Evolutionary conservation across 30 jellyfish, hydroid and myxozoan species (phyloP).

Genomic region (Nemopilema nomurai): DNA sequence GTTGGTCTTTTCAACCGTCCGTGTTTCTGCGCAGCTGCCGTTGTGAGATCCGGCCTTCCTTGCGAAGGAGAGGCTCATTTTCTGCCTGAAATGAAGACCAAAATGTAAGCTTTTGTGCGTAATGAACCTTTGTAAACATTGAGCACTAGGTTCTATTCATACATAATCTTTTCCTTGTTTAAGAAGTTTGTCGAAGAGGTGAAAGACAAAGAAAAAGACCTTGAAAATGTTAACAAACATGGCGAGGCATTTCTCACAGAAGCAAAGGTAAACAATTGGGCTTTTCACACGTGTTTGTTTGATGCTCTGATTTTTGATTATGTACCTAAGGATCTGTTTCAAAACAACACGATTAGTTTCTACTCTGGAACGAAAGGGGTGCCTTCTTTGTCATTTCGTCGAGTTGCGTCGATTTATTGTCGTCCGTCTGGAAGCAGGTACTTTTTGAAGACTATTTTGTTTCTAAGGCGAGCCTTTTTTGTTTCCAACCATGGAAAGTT

Average conservation of each 20-base stretch:
- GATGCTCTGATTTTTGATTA: neutral
- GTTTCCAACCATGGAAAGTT: too few relatives aligned
- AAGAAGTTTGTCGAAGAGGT: constrained; percentile 93
- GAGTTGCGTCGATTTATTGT: too few relatives aligned
- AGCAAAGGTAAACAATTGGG: constrained; percentile 84
- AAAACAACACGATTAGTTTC: too few relatives aligned
- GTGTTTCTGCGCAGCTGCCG: too few relatives aligned
- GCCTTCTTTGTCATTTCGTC: too few relatives aligned
- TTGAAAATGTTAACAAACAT: constrained; percentile 90
- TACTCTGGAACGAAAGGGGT: too few relatives aligned
- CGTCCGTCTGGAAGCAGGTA: too few relatives aligned
- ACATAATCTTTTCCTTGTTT: constrained; percentile 13
- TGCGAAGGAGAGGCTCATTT: neutral
- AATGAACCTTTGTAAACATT: neutral
- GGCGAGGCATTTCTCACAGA: constrained; percentile 99
- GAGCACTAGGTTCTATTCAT: neutral
- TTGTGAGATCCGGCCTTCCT: too few relatives aligned
- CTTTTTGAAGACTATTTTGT: too few relatives aligned
- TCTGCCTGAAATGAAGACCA: neutral
- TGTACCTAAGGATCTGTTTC: neutral
- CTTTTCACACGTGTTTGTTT: neutral
- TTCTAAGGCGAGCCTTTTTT: too few relatives aligned
- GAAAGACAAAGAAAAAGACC: constrained; percentile 78
- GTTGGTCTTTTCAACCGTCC: too few relatives aligned
- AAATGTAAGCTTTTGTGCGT: neutral